Conservation (phyloP, 2,797 vertebrate species). For the Enteromius mattozi region DNA sequence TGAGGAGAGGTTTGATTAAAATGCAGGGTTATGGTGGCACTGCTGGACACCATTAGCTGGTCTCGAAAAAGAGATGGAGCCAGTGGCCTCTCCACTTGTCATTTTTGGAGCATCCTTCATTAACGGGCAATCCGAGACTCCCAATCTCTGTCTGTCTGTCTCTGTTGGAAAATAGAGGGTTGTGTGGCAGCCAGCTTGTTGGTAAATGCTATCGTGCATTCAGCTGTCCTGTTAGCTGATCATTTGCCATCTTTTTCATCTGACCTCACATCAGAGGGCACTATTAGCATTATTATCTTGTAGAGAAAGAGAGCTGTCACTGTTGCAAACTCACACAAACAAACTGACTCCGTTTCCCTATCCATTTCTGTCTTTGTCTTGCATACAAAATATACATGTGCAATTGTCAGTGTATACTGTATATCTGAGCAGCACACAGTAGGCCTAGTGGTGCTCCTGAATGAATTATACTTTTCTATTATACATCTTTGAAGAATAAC, state of each 20-base stretch:
- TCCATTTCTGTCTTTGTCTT: neutral
- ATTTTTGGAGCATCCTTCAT: conserved; percentile 27
- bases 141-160: conserved; percentile 17
- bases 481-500: conserved; percentile 70
- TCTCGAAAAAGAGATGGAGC: conserved; percentile 11
- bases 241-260: conserved; percentile 15
- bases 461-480: conserved; percentile 67
- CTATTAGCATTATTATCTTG: conserved; percentile 27
- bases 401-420: neutral
- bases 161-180: conserved; percentile 21
- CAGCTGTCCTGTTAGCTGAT: conserved; percentile 5
- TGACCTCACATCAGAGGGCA: conserved; percentile 26
- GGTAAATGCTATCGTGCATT: conserved; percentile 1
- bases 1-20: conserved; percentile 22
- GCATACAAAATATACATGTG: neutral
- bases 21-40: neutral
- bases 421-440: neutral
- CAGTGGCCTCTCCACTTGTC: conserved; percentile 3
- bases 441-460: neutral
- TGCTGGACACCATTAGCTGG: conserved; percentile 7
- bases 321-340: neutral
- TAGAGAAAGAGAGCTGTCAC: conserved; percentile 4
- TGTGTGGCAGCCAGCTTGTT: conserved; percentile 1
- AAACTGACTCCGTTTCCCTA: neutral
- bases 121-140: conserved; percentile 13